A percentile compares a stretch with the other conserved stretches of the same genome.
phyloP scores from a whole-genome alignment of 1,140 invertebrate genomes.

The Asbolus verrucosus region DNA sequence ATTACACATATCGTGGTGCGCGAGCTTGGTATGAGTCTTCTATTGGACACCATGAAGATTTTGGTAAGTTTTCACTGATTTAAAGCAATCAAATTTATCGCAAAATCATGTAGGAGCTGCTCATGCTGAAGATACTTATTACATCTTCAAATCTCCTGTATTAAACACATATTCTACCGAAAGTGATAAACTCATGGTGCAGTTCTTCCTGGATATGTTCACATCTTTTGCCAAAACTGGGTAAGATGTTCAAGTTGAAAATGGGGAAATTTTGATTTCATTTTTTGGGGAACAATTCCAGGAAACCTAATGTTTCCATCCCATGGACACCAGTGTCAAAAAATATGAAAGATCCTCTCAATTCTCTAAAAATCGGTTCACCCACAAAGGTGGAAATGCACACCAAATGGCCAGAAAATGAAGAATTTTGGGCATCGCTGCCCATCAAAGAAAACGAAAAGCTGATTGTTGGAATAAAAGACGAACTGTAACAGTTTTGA shows the following conservation, averaged over 20 bases:
- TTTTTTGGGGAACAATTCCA: conserved; percentile 23
- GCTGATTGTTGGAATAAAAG: too few species aligned
- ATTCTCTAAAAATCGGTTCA: not conserved
- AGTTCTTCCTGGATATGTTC: conserved; percentile 41
- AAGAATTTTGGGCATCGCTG: too few species aligned
- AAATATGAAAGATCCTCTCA: conserved; percentile 18
- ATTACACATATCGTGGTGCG: conserved; percentile 66
- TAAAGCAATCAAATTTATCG: too few species aligned
- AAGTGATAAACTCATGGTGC: conserved; percentile 37
- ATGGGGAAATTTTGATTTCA: too few species aligned
- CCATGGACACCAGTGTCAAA: conserved; percentile 52
- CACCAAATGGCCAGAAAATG: too few species aligned
- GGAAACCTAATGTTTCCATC: conserved; percentile 45
- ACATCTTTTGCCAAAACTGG: conserved; percentile 32
- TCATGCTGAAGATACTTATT: conserved; percentile 47
- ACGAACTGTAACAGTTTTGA: too few species aligned
- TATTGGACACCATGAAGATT: conserved; percentile 31
- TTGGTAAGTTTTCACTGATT: too few species aligned
- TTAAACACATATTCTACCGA: conserved; percentile 14
- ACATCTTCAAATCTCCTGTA: conserved; percentile 33
- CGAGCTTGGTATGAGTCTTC: conserved; percentile 43
- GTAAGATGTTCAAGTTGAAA: conserved; percentile 24
- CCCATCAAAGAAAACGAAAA: too few species aligned
- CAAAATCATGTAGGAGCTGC: too few species aligned
- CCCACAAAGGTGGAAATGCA: too few species aligned